Conservation (phyloP, 2,797 vertebrate genomes). For the Lepidocolaptes lacrymiger region DNA sequence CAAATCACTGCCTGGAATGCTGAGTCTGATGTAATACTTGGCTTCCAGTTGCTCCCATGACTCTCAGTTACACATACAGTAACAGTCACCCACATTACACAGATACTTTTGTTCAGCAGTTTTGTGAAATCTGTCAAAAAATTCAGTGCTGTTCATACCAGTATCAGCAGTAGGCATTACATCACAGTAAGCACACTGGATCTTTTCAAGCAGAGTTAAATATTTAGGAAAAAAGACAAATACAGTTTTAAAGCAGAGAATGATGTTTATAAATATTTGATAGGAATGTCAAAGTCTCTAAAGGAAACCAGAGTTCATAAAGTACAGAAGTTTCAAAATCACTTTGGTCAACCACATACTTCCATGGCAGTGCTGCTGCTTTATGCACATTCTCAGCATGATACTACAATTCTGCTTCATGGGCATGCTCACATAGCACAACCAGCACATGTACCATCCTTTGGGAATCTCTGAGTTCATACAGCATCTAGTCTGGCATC, state of each 20-base stretch:
- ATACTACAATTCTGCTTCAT: not conserved
- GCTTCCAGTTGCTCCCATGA: constrained; percentile 36
- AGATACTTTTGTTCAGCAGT: constrained; percentile 39
- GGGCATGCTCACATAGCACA: not conserved
- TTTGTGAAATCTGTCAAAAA: constrained; percentile 22
- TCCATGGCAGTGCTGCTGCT: not conserved
- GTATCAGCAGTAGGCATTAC: constrained; percentile 2
- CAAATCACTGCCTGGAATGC: not conserved
- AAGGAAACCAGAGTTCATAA: not conserved
- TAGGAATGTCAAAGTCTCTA: not conserved
- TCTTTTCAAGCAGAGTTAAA: not conserved
- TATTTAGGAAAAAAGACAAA: not conserved
- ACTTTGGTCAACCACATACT: not conserved
- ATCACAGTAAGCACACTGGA: not conserved
- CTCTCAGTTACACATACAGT: constrained; percentile 25
- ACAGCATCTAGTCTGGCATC: not conserved
- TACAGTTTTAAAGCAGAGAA: not conserved
- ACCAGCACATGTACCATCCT: not conserved
- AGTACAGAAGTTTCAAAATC: not conserved
- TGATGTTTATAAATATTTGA: not conserved
- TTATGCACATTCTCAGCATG: not conserved
- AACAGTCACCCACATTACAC: constrained; percentile 24
- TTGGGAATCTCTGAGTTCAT: not conserved
- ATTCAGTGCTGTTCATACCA: not conserved
- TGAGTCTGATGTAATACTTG: constrained; percentile 48